Evolutionary conservation across 2,888 invertebrate species (phyloP), one percentile per base, ranked within the genome.

Genomic region (Aphodius granarius): DNA sequence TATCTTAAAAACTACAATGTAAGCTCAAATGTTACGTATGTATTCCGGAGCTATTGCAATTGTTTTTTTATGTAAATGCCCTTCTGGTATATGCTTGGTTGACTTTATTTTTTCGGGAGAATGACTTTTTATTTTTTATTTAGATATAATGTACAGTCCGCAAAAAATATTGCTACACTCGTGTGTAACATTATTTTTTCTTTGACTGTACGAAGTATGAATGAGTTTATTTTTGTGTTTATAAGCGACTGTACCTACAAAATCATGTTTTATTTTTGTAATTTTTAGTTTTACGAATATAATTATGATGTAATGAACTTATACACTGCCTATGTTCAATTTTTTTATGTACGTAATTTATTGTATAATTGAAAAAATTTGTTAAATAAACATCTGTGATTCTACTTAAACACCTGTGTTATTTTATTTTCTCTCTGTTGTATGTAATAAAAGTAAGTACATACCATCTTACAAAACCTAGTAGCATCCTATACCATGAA

Each of bases 301-400:
- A 43, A 43, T 43, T 43, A 23, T 23, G 43, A 43, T 73, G 76
- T 78, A 76, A 66, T 78, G 77, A 66, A 77, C 43, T 43, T 43
- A 71, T 79, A 80, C 83, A 84, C 84, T 84, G 84, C 84, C 83
- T 83, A 84, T 82, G 85, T 84, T 83, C 84, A 43, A 43, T 43
- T 43, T 43, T 43, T 81, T 71, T 71, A 65, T 70, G 63, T 73
- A 74, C 83, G 82, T 85, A 84, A 84, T 84, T 85, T 85, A 85
- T 82, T 85, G 82, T 84, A 83, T 83, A 79, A 81, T 82, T 82
- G 81, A 79, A 81, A 82, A 81, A 83, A 84, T 84, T 85, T 86
- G 85, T 86, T 86, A 84, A 86, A 86, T 87, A 86, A 87, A 76
- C 71, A 86, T 85, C 87, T 87, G 85, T 86, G 86, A 86, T 86